These are phyloP conservation scores for Zygogramma bicolorata DNA, from an alignment of 2,888 invertebrate genomes.

Conservation along the genomic window DNA sequence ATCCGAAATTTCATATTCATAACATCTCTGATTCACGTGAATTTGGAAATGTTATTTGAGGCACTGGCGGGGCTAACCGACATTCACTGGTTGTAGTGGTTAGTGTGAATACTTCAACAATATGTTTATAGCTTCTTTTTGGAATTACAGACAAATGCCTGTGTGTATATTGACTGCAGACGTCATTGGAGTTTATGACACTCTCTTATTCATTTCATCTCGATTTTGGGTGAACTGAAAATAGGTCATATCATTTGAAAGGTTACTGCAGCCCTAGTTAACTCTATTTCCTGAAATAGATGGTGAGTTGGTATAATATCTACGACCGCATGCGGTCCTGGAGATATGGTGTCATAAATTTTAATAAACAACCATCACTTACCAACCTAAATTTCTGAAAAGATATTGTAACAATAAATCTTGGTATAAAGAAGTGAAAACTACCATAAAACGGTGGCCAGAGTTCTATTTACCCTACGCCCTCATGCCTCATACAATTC, in stretches of 20 bases:
- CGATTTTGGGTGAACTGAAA: neutral
- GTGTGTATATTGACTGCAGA: neutral
- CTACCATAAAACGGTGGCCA: constrained; percentile 54
- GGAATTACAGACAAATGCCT: neutral
- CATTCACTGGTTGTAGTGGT: neutral
- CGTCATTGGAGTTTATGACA: neutral
- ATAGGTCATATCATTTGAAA: constrained; percentile 1
- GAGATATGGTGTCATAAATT: constrained; percentile 52
- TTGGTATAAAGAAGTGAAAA: constrained; percentile 44
- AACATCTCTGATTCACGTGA: no score
- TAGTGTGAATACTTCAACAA: neutral
- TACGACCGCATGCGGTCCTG: constrained; percentile 53
- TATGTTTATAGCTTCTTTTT: neutral
- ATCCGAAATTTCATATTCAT: no score
- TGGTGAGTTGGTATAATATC: constrained; percentile 40
- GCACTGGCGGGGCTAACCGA: no score
- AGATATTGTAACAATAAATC: constrained; percentile 24
- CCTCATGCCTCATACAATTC: constrained; percentile 18
- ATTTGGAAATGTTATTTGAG: no score
- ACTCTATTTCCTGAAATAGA: constrained; percentile 36
- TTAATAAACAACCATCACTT: constrained; percentile 50
- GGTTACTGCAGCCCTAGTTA: neutral
- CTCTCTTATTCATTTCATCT: neutral
- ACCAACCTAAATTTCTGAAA: constrained; percentile 47
- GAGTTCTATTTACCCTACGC: constrained; percentile 35